A percentile compares a stretch with the other conserved stretches of the same genome.
Conservation (phyloP, 2,113 vertebrate species). For the Plecturocebus donacophilus region DNA sequence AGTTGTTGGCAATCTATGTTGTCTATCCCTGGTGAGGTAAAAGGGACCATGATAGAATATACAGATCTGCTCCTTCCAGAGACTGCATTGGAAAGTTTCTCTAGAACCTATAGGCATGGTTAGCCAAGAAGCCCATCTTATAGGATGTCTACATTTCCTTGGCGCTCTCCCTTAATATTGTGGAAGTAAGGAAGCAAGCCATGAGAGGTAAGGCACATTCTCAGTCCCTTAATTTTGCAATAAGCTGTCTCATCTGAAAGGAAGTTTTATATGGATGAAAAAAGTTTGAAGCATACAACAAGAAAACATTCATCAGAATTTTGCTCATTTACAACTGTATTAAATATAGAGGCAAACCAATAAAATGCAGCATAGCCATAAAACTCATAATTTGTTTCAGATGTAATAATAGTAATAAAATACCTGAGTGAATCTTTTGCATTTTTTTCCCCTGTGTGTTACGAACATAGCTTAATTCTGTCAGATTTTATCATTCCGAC, state of each 20-base stretch:
- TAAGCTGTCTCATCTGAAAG: background rate
- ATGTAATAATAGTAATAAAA: background rate
- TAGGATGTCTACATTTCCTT: background rate
- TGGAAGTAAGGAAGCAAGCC: no score
- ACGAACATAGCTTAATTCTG: background rate
- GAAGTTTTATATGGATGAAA: background rate
- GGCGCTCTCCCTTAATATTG: background rate
- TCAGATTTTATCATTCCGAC: background rate
- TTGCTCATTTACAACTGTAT: conserved; percentile 12
- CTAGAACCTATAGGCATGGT: background rate
- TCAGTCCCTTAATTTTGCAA: background rate
- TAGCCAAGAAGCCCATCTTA: background rate
- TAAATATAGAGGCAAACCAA: background rate
- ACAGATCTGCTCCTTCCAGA: background rate
- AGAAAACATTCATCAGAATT: conserved; percentile 4
- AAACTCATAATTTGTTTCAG: conserved; percentile 17
- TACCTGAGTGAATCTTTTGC: background rate
- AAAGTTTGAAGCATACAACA: background rate
- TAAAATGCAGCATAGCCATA: conserved; percentile 20
- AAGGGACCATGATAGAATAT: background rate
- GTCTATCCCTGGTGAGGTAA: background rate
- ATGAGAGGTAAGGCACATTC: background rate
- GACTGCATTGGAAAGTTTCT: background rate
- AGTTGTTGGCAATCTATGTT: background rate
- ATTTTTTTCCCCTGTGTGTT: background rate